These are phyloP conservation scores for Athrips mouffetella DNA, from an alignment of 2,888 invertebrate genomes.

Conservation along the genomic window DNA sequence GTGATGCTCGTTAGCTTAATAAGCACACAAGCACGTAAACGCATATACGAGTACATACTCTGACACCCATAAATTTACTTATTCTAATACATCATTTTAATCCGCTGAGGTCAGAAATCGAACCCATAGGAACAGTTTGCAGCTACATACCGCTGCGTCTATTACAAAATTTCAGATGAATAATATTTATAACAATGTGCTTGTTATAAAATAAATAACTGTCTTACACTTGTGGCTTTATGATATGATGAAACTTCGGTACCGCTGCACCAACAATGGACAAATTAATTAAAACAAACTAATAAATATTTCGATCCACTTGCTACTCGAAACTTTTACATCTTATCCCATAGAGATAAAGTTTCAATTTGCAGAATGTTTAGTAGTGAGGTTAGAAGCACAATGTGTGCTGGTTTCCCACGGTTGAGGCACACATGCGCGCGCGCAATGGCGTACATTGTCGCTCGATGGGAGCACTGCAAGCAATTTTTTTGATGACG, in stretches of 20 bases:
- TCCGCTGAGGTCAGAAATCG: too few species aligned
- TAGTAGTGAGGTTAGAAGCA: slow-evolving; percentile 4
- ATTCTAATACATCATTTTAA: too few species aligned
- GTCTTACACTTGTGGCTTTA: not conserved
- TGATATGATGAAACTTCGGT: not conserved
- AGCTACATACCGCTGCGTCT: too few species aligned
- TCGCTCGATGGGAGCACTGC: slow-evolving; percentile 17
- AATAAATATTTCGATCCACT: slow-evolving; percentile 16
- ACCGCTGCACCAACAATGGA: slow-evolving; percentile 11
- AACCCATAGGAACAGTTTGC: too few species aligned
- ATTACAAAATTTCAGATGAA: too few species aligned
- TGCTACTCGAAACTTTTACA: not conserved
- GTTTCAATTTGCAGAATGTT: not conserved
- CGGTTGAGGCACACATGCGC: slow-evolving; percentile 42
- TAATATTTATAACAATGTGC: too few species aligned
- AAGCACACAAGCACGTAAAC: too few species aligned
- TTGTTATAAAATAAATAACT: not conserved
- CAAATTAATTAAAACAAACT: slow-evolving; percentile 19
- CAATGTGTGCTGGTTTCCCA: slow-evolving; percentile 35
- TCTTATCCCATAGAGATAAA: slow-evolving; percentile 11
- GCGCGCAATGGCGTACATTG: slow-evolving; percentile 30
- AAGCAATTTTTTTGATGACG: slow-evolving; percentile 18
- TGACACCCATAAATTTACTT: too few species aligned
- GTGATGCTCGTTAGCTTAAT: too few species aligned
- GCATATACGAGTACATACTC: too few species aligned